Evolutionary conservation across 2,797 vertebrate species (phyloP).

Genomic region (Rhinoraja longicauda): DNA sequence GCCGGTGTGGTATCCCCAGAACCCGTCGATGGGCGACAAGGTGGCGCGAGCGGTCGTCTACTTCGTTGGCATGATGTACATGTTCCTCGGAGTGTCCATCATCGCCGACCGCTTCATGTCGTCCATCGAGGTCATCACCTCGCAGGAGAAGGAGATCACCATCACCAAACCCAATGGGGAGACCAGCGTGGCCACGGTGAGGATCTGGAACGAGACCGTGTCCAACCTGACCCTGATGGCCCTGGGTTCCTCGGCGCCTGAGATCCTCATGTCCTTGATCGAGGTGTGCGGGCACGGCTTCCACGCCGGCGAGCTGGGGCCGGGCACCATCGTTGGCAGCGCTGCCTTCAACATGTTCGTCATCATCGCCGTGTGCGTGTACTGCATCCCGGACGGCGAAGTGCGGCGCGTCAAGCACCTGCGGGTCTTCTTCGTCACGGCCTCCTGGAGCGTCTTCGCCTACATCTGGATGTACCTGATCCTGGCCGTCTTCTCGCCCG

Average conservation of each 20-base stretch:
- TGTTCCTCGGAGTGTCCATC: conserved; percentile 90
- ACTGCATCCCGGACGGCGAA: background rate
- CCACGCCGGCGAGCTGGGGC: background rate
- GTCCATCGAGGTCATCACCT: conserved; percentile 71
- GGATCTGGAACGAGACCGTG: conserved; percentile 91
- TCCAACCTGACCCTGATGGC: conserved; percentile 95
- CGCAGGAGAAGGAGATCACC: conserved; percentile 84
- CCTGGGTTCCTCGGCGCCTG: conserved; percentile 83
- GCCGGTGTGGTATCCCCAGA: conserved; percentile 41
- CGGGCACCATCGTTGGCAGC: background rate
- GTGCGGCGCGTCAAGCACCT: background rate
- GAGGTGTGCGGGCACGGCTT: conserved; percentile 60
- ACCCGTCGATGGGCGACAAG: conserved; percentile 75
- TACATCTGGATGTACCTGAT: conserved; percentile 36
- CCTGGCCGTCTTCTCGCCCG: background rate
- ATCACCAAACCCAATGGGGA: conserved; percentile 84
- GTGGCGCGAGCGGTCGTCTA: conserved; percentile 76
- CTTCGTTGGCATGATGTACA: conserved; percentile 84
- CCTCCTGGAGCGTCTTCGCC: conserved; percentile 14
- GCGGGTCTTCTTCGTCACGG: background rate
- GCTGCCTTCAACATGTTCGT: conserved; percentile 34
- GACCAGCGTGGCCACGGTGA: conserved; percentile 70
- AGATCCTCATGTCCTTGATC: conserved; percentile 89
- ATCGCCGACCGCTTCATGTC: conserved; percentile 96
- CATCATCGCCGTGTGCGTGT: background rate